These are phyloP conservation scores for Drosophila nigricruria DNA, from an alignment of 2,888 invertebrate species.

Conservation along the genomic window DNA sequence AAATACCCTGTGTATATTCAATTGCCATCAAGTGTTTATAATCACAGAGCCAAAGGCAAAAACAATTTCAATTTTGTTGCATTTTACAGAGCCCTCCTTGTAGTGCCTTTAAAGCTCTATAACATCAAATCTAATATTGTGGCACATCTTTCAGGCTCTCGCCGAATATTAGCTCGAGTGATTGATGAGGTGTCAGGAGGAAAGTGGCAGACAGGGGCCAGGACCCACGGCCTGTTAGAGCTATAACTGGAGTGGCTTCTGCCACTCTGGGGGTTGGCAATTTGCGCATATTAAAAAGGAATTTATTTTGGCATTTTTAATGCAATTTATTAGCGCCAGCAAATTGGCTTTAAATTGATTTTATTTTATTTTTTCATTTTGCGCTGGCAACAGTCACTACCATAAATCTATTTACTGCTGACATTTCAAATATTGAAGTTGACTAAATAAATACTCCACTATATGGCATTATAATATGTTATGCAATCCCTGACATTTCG, in stretches of 20 bases:
- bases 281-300: constrained; percentile 56
- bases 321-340: constrained; percentile 72
- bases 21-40: not conserved
- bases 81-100: not conserved
- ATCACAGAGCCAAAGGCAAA: constrained; percentile 25
- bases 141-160: constrained; percentile 5
- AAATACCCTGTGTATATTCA: constrained; percentile 2
- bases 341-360: constrained; percentile 77
- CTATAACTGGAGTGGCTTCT: constrained; percentile 22
- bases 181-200: constrained; percentile 63
- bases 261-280: constrained; percentile 35
- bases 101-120: constrained; percentile 14
- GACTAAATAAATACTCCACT: constrained; percentile 17
- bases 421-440: constrained; percentile 39
- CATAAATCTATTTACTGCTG: constrained; percentile 37
- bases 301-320: constrained; percentile 71
- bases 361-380: constrained; percentile 40
- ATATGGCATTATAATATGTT: constrained; percentile 27
- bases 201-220: constrained; percentile 17
- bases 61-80: constrained; percentile 24
- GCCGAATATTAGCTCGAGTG: constrained; percentile 36
- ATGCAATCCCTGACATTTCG: constrained; percentile 65
- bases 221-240: constrained; percentile 7
- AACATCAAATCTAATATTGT: constrained; percentile 23
- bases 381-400: constrained; percentile 2